phyloP scores from a whole-genome alignment of 2,888 invertebrate genomes.

The Clanis bilineata region DNA sequence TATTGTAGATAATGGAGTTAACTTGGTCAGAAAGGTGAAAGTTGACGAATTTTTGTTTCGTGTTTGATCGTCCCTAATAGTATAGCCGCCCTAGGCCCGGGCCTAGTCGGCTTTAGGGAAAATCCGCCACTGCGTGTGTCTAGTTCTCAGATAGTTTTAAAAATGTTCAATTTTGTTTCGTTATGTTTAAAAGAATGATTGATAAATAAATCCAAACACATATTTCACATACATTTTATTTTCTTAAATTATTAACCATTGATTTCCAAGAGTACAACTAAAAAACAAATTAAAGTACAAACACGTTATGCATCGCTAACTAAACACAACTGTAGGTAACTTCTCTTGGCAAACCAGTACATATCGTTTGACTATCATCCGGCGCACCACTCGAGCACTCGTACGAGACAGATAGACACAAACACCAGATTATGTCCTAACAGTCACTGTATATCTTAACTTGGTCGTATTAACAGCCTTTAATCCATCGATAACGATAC shows the following conservation, averaged over 20 bases:
- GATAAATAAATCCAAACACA: conserved; percentile 39
- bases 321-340: conserved; percentile 82
- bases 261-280: conserved; percentile 83
- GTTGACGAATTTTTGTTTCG: too few species aligned
- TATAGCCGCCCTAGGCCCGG: too few species aligned
- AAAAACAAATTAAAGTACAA: conserved; percentile 83
- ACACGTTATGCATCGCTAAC: conserved; percentile 82
- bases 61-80: too few species aligned
- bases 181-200: background rate
- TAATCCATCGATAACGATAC: conserved; percentile 67
- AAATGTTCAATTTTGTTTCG: background rate
- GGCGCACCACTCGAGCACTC: conserved; percentile 79
- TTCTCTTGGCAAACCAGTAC: conserved; percentile 80
- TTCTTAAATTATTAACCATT: conserved; percentile 83
- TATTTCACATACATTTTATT: conserved; percentile 82
- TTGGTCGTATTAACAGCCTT: conserved; percentile 75
- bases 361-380: conserved; percentile 72
- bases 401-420: conserved; percentile 58
- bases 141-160: too few species aligned
- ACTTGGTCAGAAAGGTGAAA: too few species aligned
- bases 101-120: too few species aligned
- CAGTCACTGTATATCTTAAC: conserved; percentile 60
- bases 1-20: too few species aligned
- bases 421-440: conserved; percentile 49
- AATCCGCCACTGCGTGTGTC: too few species aligned